These are phyloP conservation scores for Brachylomia viminalis DNA, from an alignment of 2,888 invertebrate genomes.

Conservation along the genomic window DNA sequence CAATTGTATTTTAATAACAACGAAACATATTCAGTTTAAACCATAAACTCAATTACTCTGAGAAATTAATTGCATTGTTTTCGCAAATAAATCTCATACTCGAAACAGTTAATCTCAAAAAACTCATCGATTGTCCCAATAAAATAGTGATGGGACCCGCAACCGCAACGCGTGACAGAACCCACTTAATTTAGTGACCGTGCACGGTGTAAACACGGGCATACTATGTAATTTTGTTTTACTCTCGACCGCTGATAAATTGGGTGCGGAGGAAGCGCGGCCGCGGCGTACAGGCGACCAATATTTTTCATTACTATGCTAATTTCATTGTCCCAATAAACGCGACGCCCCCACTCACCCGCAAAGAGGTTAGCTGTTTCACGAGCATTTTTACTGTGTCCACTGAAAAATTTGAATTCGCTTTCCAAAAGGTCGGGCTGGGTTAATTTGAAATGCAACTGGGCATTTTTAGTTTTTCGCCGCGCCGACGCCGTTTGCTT, in stretches of 20 bases:
- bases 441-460: conserved; percentile 88
- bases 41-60: conserved; percentile 20
- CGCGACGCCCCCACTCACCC: conserved; percentile 80
- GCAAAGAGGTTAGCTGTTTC: conserved; percentile 88
- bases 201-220: conserved; percentile 66
- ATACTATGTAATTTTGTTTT: conserved; percentile 77
- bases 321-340: conserved; percentile 89
- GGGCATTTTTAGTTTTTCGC: conserved; percentile 81
- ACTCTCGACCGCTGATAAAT: conserved; percentile 79
- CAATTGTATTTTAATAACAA: not conserved
- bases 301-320: conserved; percentile 91
- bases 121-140: conserved; percentile 57
- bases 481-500: conserved; percentile 68
- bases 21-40: conserved; percentile 35
- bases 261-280: conserved; percentile 75
- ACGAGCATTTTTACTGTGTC: conserved; percentile 85
- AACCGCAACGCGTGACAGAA: conserved; percentile 66
- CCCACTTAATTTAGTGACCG: conserved; percentile 72
- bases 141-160: conserved; percentile 62
- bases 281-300: conserved; percentile 79
- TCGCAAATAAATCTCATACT: conserved; percentile 46
- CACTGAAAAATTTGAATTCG: conserved; percentile 87
- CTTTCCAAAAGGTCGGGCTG: conserved; percentile 79
- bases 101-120: conserved; percentile 56
- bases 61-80: conserved; percentile 45